Evolutionary conservation across 2,888 invertebrate genomes (phyloP), one percentile per base, ranked within the genome.

Genomic region (Lepidocyrtoides sp.): DNA sequence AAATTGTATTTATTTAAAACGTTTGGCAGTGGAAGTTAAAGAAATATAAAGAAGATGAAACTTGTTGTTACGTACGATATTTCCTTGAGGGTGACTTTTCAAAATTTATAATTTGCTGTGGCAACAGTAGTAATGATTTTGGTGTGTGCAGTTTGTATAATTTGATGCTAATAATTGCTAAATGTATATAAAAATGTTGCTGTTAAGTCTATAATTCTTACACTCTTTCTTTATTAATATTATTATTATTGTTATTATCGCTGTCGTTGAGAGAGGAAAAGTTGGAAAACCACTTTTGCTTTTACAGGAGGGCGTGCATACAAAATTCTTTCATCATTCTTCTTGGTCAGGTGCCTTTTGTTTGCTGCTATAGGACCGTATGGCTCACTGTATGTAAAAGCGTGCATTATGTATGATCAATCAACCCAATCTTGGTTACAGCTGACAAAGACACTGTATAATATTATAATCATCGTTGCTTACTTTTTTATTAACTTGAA

Each of bases 281-380:
- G 89, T 89, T 75, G 89, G 75, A 83, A 75, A 83, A 89, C 89
- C 89, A 89, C 89, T 89, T 89, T 89, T 89, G 89, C 72, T 89
- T 83, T 89, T 89, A 69, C 83, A 75, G 60, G 83, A 75, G 60
- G 75, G 89, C 81, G 79, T 69, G 81, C 81, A 41, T 81, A 23
- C 14, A 41, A 60, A 79, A 60, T n/a, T 60, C 82, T 41, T 44
- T 23, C 63, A 63, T 82, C 82, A 82, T 63, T 63, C 36, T 51
- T 84, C 29, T 54, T 44, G 60, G 82, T 69, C 44, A 84, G 66
- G 41, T 44, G 44, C n/a, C n/a, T n/a, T n/a, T n/a, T n/a, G n/a
- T n/a, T n/a, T n/a, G n/a, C 29, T 66, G 83, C 36, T 36, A 36
- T 36, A 7, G 7, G 2, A 36, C 36, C 3, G 36, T 7, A 26